Evolutionary conservation across 2,797 vertebrate species (phyloP).

Genomic region (Pelodytes ibericus): DNA sequence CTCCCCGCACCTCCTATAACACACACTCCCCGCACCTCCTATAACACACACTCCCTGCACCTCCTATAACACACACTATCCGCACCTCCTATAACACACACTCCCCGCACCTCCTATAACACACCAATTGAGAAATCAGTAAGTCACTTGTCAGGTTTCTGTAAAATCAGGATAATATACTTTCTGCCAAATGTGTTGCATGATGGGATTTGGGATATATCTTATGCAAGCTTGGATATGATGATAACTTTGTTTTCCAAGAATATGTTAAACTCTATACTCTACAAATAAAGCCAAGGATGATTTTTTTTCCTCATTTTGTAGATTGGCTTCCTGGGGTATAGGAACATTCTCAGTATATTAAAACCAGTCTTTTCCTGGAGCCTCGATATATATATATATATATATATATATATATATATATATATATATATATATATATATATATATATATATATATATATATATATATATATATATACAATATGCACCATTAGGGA

Average conservation of each 20-base stretch:
- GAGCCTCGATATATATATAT: slow-evolving; percentile 21
- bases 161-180: slow-evolving; percentile 62
- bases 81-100: too few relatives aligned
- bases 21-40: too few relatives aligned
- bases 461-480: too few relatives aligned
- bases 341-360: neutral
- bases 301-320: slow-evolving; percentile 37
- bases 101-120: too few relatives aligned
- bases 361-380: slow-evolving; percentile 14
- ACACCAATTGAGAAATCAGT: slow-evolving; percentile 58
- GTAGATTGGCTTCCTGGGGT: slow-evolving; percentile 42
- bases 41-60: too few relatives aligned
- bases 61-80: too few relatives aligned
- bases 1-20: too few relatives aligned
- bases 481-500: slow-evolving; percentile 56
- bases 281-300: slow-evolving; percentile 45
- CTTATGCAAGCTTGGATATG: slow-evolving; percentile 62
- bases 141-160: slow-evolving; percentile 71
- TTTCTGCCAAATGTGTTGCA: slow-evolving; percentile 60
- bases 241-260: slow-evolving; percentile 20
- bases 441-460: too few relatives aligned
- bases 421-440: too few relatives aligned
- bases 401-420: too few relatives aligned
- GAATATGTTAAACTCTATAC: accelerated
- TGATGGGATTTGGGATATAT: slow-evolving; percentile 53